Conservation (phyloP, 1,140 invertebrate genomes). For the Acyrthosiphon pisum region DNA sequence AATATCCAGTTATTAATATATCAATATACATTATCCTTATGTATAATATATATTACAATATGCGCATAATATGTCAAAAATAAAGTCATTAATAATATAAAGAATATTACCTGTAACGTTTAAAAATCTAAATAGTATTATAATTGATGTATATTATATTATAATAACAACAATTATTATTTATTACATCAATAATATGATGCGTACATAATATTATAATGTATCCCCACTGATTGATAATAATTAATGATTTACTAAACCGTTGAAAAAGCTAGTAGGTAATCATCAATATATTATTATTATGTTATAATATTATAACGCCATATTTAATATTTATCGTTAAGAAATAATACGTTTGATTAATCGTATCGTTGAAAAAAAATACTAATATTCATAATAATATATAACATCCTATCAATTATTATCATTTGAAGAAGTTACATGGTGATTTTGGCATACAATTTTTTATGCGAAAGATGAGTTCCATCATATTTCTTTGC, state of each 20-base stretch:
- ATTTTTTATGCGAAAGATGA: not conserved
- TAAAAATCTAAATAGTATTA: not conserved
- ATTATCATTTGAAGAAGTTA: not conserved
- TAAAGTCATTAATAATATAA: not conserved
- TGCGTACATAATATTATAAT: not conserved
- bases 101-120: not conserved
- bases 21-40: not conserved
- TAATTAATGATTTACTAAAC: not conserved
- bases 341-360: not conserved
- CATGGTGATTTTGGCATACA: not conserved
- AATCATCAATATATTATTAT: not conserved
- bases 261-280: not conserved
- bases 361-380: not conserved
- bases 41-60: no score
- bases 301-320: not conserved
- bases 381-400: no score
- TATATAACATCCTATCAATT: not conserved
- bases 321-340: not conserved
- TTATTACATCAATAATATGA: not conserved
- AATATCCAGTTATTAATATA: not conserved
- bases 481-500: not conserved
- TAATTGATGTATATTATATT: not conserved
- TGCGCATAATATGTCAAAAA: no score
- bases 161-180: no score
- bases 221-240: not conserved